These are phyloP conservation scores for Octopus sinensis DNA, from an alignment of 1,140 invertebrate genomes.

Conservation along the genomic window DNA sequence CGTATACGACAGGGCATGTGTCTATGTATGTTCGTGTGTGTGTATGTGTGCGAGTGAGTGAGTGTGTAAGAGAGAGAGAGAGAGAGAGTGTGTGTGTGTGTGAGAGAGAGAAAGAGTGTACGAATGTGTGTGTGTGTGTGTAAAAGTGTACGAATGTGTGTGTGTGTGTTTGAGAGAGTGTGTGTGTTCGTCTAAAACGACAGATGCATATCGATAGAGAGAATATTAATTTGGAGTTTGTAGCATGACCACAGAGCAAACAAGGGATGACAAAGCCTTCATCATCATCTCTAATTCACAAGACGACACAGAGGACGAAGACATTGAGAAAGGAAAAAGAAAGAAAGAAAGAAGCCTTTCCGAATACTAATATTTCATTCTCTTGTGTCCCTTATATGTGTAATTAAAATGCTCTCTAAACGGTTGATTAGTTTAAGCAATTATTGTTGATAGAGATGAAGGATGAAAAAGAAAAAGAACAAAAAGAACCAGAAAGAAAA, in stretches of 20 bases:
- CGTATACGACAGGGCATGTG: no score
- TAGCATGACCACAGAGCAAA: no score
- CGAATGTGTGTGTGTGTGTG: not conserved
- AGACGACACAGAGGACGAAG: not conserved
- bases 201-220: no score
- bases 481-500: not conserved
- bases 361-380: not conserved
- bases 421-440: slow-evolving; percentile 5
- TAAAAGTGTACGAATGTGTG: not conserved
- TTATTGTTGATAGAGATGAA: not conserved
- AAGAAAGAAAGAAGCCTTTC: not conserved
- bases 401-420: slow-evolving; percentile 4
- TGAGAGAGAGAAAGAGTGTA: no score
- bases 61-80: no score
- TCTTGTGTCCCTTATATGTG: not conserved
- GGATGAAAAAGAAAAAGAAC: not conserved
- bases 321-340: not conserved
- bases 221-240: no score
- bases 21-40: no score
- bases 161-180: no score
- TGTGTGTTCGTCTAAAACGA: no score
- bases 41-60: no score
- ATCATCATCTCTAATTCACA: not conserved
- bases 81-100: no score
- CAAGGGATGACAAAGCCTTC: no score